phyloP scores from a whole-genome alignment of 2,888 invertebrate species.

The Deroplatys truncata region DNA sequence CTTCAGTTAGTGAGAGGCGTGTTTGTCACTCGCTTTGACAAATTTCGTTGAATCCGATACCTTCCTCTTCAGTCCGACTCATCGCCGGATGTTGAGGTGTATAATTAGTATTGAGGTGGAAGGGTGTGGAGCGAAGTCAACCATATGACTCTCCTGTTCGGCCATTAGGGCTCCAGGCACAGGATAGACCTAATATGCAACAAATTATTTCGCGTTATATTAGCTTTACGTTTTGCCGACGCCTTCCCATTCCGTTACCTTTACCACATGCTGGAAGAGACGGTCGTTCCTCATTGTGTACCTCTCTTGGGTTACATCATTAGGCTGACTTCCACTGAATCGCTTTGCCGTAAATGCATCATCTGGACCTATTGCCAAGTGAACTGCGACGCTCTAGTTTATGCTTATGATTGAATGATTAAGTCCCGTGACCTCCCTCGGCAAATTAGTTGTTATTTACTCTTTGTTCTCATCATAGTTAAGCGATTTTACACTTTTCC shows the following conservation, averaged over 20 bases:
- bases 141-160: neutral
- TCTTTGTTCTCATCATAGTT: no score
- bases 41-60: neutral
- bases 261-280: neutral
- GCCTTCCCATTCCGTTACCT: neutral
- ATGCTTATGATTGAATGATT: neutral
- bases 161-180: neutral
- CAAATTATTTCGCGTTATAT: neutral
- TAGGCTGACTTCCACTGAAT: neutral
- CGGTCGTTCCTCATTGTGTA: no score
- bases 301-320: no score
- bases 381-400: neutral
- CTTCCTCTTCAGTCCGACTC: neutral
- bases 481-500: no score
- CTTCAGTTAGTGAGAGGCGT: neutral
- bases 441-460: no score
- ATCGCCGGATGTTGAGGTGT: neutral
- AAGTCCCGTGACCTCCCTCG: no score
- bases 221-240: slow-evolving; percentile 1
- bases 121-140: neutral
- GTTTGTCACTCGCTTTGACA: neutral
- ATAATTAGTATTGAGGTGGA: neutral
- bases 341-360: neutral
- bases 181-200: neutral
- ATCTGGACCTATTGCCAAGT: neutral